Evolutionary conservation across 1,140 invertebrate genomes (phyloP).

Genomic region (Thrips palmi): DNA sequence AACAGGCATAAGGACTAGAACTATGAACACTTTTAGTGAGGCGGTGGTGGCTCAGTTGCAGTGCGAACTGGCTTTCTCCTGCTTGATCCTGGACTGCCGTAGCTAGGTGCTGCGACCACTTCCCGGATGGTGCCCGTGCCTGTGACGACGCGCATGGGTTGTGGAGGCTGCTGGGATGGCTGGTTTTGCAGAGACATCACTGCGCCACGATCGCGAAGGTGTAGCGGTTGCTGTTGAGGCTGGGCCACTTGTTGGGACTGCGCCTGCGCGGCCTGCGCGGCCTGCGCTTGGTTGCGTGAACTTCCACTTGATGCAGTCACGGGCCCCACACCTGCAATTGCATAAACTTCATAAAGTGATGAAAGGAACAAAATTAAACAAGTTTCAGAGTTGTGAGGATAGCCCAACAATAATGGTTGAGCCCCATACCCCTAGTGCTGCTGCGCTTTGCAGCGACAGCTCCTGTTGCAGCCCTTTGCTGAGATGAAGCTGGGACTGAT

Average conservation of each 20-base stretch:
- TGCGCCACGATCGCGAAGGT: conserved; percentile 20
- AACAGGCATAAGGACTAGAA: no score
- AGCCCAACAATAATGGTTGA: no score
- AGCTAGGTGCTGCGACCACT: conserved; percentile 12
- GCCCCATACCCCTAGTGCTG: no score
- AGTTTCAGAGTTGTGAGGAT: no score
- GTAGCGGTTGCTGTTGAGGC: background rate
- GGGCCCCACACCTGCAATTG: no score
- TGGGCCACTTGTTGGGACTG: background rate
- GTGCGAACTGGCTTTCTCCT: conserved; percentile 30
- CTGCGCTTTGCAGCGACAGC: no score
- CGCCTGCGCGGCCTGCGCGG: conserved; percentile 17
- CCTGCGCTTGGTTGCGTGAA: no score
- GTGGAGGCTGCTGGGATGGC: conserved; percentile 19
- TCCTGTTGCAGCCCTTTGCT: no score
- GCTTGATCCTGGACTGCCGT: conserved; percentile 15
- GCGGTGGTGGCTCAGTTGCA: conserved; percentile 31
- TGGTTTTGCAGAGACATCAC: conserved; percentile 14
- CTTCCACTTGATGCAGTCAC: no score
- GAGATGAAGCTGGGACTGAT: background rate
- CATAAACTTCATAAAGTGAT: no score
- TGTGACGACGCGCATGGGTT: conserved; percentile 22
- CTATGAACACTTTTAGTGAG: no score
- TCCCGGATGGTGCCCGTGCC: conserved; percentile 19
- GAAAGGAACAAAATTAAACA: no score